These are phyloP conservation scores for Salarias fasciatus DNA, from an alignment of 2,797 vertebrate species.

Conservation along the genomic window DNA sequence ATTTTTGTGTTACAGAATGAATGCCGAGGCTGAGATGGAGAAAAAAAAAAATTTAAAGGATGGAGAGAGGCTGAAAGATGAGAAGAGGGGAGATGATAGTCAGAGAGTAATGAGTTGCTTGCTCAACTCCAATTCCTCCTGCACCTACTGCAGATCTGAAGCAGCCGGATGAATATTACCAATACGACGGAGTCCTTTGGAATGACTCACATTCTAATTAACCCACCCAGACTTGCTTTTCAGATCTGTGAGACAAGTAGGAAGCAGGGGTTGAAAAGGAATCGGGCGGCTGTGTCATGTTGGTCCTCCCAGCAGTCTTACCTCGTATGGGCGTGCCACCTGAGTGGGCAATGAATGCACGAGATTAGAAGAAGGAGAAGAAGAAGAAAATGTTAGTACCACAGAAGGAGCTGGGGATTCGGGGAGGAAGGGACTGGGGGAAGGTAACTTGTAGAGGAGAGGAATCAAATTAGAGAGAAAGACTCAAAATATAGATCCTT, in stretches of 20 bases:
- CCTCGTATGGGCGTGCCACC: conserved; percentile 86
- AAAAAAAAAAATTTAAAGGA: conserved; percentile 57
- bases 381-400: conserved; percentile 85
- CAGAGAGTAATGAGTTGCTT: conserved; percentile 89
- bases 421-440: conserved; percentile 45
- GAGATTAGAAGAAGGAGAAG: conserved; percentile 84
- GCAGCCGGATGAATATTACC: conserved; percentile 57
- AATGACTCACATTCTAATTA: conserved; percentile 59
- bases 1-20: conserved; percentile 63
- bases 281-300: conserved; percentile 77
- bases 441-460: conserved; percentile 61
- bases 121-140: conserved; percentile 77
- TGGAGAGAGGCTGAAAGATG: conserved; percentile 54
- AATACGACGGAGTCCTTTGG: conserved; percentile 56
- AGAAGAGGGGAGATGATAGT: conserved; percentile 76
- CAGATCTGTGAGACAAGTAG: conserved; percentile 71
- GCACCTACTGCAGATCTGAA: conserved; percentile 71
- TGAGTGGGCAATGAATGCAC: conserved; percentile 86
- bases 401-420: conserved; percentile 58
- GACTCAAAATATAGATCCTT: conserved; percentile 62
- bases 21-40: conserved; percentile 81
- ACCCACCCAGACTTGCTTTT: conserved; percentile 53
- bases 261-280: conserved; percentile 72
- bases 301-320: conserved; percentile 82
- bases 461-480: conserved; percentile 73